Conservation (phyloP, 2,888 invertebrate genomes). For the Parochlus steinenii region DNA sequence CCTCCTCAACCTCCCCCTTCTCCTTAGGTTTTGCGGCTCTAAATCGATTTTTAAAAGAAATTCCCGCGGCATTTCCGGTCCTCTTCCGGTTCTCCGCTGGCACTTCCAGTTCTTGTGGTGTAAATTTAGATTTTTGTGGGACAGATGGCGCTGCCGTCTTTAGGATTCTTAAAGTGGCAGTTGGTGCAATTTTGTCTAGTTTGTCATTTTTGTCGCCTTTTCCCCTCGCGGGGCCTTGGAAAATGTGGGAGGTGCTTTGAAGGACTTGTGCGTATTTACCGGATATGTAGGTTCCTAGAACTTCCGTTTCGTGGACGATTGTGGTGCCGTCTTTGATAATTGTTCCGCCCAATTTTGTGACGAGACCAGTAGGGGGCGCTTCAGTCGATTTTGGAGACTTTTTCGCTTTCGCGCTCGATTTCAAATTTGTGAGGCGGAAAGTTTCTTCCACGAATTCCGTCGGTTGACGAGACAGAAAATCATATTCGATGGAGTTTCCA, state of each 20-base stretch:
- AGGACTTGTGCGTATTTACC: conserved; percentile 79
- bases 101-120: conserved; percentile 11
- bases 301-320: conserved; percentile 73
- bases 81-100: conserved; percentile 36
- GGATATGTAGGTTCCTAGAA: conserved; percentile 75
- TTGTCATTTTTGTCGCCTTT: no score
- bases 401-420: conserved; percentile 40
- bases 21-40: no score
- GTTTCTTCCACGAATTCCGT: conserved; percentile 74
- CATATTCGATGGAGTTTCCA: conserved; percentile 67
- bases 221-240: conserved; percentile 33
- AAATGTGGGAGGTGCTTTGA: conserved; percentile 60
- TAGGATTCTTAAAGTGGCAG: conserved; percentile 47
- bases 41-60: conserved; percentile 42
- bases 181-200: conserved; percentile 51
- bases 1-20: conserved; percentile 18
- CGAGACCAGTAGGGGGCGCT: conserved; percentile 56
- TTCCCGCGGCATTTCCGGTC: conserved; percentile 31
- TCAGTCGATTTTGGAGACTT: conserved; percentile 25
- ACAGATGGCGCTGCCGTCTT: conserved; percentile 57
- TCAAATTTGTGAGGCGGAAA: conserved; percentile 63
- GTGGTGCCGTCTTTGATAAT: conserved; percentile 67
- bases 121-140: conserved; percentile 25
- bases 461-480: conserved; percentile 69
- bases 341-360: conserved; percentile 71